Evolutionary conservation across 2,113 vertebrate genomes (phyloP), one percentile per base, ranked within the genome.

Genomic region (Dolichallabes microphthalmus): DNA sequence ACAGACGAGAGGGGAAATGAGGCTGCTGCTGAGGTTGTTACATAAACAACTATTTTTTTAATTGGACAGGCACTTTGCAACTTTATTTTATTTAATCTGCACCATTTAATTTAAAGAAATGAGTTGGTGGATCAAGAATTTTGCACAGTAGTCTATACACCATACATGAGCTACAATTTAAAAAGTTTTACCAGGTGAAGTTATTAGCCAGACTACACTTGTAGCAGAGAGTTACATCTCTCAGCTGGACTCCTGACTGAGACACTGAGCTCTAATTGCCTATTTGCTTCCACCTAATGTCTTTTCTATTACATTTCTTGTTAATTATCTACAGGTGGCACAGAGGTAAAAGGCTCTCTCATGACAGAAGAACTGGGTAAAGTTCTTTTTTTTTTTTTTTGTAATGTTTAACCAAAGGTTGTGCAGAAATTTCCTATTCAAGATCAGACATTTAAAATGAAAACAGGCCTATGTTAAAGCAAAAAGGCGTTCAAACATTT

Each of bases 201-300:
- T 17, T 15, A 39, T 76, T 76, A 75, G 39, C 58, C 39, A 76
- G 58, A 64, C 61, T 84, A n/a, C 57, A 61, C 45, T 77, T 76
- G 69, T 14, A 58, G 25, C 58, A 64, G 74, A 32, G 30, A 77
- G 32, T 77, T 35, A 68, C 55, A 82, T 76, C 20, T 82, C 80
- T 82, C 85, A 27, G 45, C 71, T 76, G 60, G 80, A 86, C 80
- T 57, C 30, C 58, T 20, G 20, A 27, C 85, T 64, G 50, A 68
- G 50, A 82, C 73, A 58, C 69, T 57, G 22, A 30, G 60, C 71
- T 76, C 63, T 66, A 86, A 82, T 77, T 63, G 61, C 60, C 80
- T 66, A 86, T 86, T 86, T 82, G 73, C 32, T 76, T 32, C 32
- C 50, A 77, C 82, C 68, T 77, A 82, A 60, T 68, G 5, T 63